Evolutionary conservation across 2,113 vertebrate species (phyloP).

Genomic region (Excalfactoria chinensis): DNA sequence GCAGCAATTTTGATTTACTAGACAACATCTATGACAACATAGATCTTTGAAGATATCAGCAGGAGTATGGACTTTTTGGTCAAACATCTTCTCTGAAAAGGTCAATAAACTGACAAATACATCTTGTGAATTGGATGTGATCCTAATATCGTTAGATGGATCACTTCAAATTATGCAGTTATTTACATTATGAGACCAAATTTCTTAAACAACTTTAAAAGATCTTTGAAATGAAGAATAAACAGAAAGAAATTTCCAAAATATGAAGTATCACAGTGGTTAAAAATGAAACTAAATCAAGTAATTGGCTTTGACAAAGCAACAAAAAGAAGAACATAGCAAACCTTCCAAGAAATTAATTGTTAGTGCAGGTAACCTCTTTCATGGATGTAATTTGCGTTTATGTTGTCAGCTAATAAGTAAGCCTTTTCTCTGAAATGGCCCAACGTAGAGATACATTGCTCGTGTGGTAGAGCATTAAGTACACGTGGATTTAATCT

Average conservation of each 20-base stretch:
- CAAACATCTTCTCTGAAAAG: neutral
- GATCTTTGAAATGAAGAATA: neutral
- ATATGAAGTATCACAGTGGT: neutral
- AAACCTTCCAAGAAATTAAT: neutral
- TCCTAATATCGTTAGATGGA: neutral
- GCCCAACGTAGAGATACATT: neutral
- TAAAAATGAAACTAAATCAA: neutral
- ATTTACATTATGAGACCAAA: neutral
- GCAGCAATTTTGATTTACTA: neutral
- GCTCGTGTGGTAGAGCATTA: neutral
- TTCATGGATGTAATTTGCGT: neutral
- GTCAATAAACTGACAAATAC: neutral
- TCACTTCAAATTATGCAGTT: neutral
- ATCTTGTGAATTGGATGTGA: neutral
- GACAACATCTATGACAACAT: neutral
- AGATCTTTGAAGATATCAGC: neutral
- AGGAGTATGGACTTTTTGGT: neutral
- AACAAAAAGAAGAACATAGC: neutral
- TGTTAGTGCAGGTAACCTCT: neutral
- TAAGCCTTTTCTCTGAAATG: neutral
- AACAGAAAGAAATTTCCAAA: neutral
- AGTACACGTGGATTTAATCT: conserved; percentile 57
- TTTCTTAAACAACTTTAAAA: neutral
- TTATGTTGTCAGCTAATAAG: neutral
- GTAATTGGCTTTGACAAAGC: neutral